A percentile compares a stretch with the other conserved stretches of the same genome.
Evolutionary conservation across 1,140 invertebrate genomes (phyloP).

Genomic region (Drosophila pectinifera): DNA sequence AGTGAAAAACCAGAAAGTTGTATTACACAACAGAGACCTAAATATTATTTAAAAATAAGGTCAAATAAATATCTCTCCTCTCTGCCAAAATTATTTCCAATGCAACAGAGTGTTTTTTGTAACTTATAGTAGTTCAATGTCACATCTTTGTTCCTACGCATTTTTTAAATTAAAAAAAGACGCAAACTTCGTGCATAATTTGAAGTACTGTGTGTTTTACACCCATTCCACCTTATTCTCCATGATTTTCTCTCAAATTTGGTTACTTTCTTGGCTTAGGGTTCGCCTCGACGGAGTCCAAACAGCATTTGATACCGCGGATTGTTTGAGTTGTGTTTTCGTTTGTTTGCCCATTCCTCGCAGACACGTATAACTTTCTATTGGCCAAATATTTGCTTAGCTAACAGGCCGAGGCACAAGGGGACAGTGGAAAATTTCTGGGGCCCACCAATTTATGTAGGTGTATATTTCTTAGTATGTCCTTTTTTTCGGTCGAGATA

Average conservation of each 20-base stretch:
- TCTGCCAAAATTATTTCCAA: no score
- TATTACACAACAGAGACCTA: not conserved
- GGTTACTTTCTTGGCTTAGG: slow-evolving; percentile 19
- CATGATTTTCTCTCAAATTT: slow-evolving; percentile 26
- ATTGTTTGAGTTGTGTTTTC: slow-evolving; percentile 40
- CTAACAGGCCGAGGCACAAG: slow-evolving; percentile 9
- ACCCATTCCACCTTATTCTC: not conserved
- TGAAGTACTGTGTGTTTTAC: slow-evolving; percentile 5
- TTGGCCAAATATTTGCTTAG: slow-evolving; percentile 42
- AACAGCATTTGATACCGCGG: slow-evolving; percentile 39
- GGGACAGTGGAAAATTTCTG: slow-evolving; percentile 25
- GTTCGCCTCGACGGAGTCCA: slow-evolving; percentile 2
- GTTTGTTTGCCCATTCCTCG: slow-evolving; percentile 34
- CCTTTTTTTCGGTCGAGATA: slow-evolving; percentile 29
- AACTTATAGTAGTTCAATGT: no score
- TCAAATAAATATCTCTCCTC: no score
- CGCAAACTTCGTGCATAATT: slow-evolving; percentile 1
- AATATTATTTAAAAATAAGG: not conserved
- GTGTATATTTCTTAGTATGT: slow-evolving; percentile 25
- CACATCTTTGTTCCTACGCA: no score
- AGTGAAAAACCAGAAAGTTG: not conserved
- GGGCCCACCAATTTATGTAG: slow-evolving; percentile 1
- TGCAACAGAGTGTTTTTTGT: no score
- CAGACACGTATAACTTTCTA: slow-evolving; percentile 46
- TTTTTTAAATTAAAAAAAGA: not conserved